Evolutionary conservation across 2,113 vertebrate species (phyloP), one percentile per base, ranked within the genome.

Genomic region (Prunella himalayana): DNA sequence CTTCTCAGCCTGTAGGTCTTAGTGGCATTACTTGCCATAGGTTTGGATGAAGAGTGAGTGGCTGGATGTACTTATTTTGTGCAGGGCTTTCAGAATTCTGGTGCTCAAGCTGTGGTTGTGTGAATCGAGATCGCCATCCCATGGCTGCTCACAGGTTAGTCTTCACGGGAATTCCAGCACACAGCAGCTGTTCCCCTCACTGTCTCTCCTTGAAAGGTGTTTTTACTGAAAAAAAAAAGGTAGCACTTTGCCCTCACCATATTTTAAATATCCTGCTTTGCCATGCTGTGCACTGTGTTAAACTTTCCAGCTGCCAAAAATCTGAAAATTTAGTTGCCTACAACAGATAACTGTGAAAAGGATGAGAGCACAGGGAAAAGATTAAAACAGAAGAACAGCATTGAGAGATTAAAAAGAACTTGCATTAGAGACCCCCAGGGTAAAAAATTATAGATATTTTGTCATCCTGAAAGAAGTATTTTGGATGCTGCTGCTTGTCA

Each of bases 81-180:
- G 20, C 20, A 15, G 37, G 24, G 41, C 9, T 50, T 45, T 14
- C 27, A 8, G 8, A 3, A 9, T 11, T 8, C 1, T 7, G 22
- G 33, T 41, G 71, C 14, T 61, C 22, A 12, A 45, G 9, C 41
- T 90, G 42, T 37, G 9, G 44, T 82, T 56, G 54, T 5, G 70
- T 91, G 95, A 72, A 61, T 49, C 87, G 93, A 96, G 89, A 44
- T 69, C 19, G 98, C 86, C 98, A 97, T 93, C 97, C 92, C 68
- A 82, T 93, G 98, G 96, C 9, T 72, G 20, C 15, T 92, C 28
- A 41, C 21, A 37, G n/a, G 51, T 73, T 47, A 16, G 73, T 45
- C 64, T 80, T 88, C 89, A 63, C 15, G 30, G 88, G 16, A 19
- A 75, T 86, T 37, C 37, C 45, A 49, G 22, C n/a, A 23, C 28